Evolutionary conservation across 2,888 invertebrate species (phyloP).

Genomic region (Aethes cnicana): DNA sequence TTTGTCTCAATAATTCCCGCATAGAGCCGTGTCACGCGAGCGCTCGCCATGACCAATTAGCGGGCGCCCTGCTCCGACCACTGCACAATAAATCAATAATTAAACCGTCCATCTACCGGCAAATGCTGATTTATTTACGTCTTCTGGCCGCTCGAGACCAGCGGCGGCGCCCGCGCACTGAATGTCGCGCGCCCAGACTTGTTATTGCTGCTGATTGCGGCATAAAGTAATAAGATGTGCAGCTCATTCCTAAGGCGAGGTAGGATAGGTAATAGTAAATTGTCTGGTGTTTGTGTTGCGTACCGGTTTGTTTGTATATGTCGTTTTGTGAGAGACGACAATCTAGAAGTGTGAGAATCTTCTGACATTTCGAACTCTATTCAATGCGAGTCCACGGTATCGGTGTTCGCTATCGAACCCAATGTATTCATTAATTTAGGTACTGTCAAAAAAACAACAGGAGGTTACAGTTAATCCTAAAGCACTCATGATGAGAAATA

Average conservation of each 20-base stretch:
- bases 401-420: too few relatives aligned
- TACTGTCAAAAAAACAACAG: too few relatives aligned
- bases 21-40: constrained; percentile 72
- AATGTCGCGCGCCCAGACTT: constrained; percentile 53
- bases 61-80: constrained; percentile 61
- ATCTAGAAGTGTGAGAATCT: constrained; percentile 46
- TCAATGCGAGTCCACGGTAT: constrained; percentile 43
- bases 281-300: constrained; percentile 27
- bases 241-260: constrained; percentile 33
- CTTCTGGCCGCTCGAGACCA: constrained; percentile 51
- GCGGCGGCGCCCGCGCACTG: constrained; percentile 47
- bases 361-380: constrained; percentile 49
- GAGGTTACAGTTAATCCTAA: too few relatives aligned
- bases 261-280: constrained; percentile 26
- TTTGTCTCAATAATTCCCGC: constrained; percentile 72
- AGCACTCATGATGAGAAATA: too few relatives aligned
- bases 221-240: constrained; percentile 39
- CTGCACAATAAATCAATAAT: constrained; percentile 79
- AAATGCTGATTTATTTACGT: constrained; percentile 78
- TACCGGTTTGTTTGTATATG: constrained; percentile 29
- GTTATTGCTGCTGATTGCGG: constrained; percentile 56
- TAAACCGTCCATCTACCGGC: constrained; percentile 77
- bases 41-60: constrained; percentile 73
- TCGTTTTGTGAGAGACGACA: constrained; percentile 29
- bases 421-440: too few relatives aligned